A percentile compares a stretch with the other conserved stretches of the same genome.
Conservation (phyloP, 1,140 invertebrate genomes). For the Probaryconus sp. region DNA sequence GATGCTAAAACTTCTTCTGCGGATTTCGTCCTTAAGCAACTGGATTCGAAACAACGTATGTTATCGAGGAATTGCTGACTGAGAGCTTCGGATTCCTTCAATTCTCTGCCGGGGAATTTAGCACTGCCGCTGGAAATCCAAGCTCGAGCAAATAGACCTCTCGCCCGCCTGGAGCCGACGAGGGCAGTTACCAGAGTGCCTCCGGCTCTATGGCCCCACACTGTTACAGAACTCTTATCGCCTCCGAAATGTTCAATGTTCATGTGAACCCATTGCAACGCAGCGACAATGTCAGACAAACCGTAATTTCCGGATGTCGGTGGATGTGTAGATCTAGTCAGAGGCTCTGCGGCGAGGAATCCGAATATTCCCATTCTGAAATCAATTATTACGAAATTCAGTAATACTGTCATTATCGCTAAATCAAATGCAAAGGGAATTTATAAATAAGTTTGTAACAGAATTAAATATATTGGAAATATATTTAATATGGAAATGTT, state of each 20-base stretch:
- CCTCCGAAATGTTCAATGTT: constrained; percentile 92
- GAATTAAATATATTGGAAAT: too few relatives aligned
- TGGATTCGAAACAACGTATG: constrained; percentile 77
- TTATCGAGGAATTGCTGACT: constrained; percentile 81
- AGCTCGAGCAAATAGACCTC: constrained; percentile 82
- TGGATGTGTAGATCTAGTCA: constrained; percentile 84
- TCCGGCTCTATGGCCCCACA: constrained; percentile 89
- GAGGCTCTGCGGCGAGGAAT: constrained; percentile 84
- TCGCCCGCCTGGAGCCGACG: constrained; percentile 79
- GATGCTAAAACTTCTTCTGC: constrained; percentile 82
- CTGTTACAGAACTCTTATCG: constrained; percentile 84
- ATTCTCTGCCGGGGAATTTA: constrained; percentile 82
- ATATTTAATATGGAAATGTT: too few relatives aligned
- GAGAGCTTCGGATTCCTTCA: constrained; percentile 81
- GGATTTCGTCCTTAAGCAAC: constrained; percentile 82
- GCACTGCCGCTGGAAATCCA: constrained; percentile 87
- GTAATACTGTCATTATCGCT: too few relatives aligned
- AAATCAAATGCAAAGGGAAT: neutral
- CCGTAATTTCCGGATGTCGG: constrained; percentile 92
- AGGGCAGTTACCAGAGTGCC: constrained; percentile 87
- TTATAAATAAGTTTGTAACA: too few relatives aligned
- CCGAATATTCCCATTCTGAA: constrained; percentile 85
- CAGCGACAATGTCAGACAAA: constrained; percentile 87
- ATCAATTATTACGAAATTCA: constrained; percentile 18
- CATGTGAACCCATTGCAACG: constrained; percentile 87